Conservation (phyloP, 1,140 invertebrate species). For the Tachypleus tridentatus region DNA sequence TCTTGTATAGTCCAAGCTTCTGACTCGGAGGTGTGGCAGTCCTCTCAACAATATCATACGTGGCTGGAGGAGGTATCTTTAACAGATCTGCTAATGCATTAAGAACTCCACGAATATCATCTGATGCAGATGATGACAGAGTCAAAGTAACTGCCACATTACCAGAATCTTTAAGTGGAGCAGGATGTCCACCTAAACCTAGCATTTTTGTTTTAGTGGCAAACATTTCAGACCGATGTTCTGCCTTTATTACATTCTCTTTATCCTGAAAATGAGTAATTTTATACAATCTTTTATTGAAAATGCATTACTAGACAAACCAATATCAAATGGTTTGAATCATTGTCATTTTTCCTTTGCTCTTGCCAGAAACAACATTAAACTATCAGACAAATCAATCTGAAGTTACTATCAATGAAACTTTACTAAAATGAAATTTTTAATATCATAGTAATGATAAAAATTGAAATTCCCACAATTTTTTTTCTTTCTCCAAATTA, state of each 20-base stretch:
- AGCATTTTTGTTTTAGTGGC: slow-evolving; percentile 27
- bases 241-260: slow-evolving; percentile 33
- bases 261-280: slow-evolving; percentile 26
- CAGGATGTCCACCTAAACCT: slow-evolving; percentile 15
- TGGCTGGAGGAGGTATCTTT: slow-evolving; percentile 72
- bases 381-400: too few species aligned
- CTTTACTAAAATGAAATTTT: too few species aligned
- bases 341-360: too few species aligned
- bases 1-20: slow-evolving; percentile 59
- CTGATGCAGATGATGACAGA: slow-evolving; percentile 70
- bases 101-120: slow-evolving; percentile 82
- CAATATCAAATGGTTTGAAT: too few species aligned
- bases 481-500: too few species aligned
- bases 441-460: too few species aligned
- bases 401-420: too few species aligned
- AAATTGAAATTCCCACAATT: too few species aligned
- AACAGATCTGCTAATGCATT: slow-evolving; percentile 80
- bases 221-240: slow-evolving; percentile 9
- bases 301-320: not conserved
- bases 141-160: slow-evolving; percentile 89
- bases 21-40: slow-evolving; percentile 63
- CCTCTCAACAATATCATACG: slow-evolving; percentile 69
- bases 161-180: slow-evolving; percentile 52
- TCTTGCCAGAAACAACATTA: too few species aligned
- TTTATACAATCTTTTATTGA: not conserved